Evolutionary conservation across 2,797 vertebrate genomes (phyloP).

Genomic region (Geotria australis): DNA sequence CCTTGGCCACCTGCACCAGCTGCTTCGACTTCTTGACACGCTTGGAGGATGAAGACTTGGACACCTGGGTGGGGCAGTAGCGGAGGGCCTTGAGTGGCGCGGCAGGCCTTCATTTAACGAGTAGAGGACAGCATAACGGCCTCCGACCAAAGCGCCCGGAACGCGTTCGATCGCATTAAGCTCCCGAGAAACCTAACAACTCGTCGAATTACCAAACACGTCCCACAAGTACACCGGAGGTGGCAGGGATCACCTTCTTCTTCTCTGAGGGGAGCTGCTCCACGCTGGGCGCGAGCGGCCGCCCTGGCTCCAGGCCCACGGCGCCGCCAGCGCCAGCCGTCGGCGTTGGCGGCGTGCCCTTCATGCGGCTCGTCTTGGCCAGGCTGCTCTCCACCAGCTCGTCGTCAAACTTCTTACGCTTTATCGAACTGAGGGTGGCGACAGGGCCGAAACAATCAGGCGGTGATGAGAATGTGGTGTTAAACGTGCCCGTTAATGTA

Average conservation of each 20-base stretch:
- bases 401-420: constrained; percentile 85
- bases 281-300: constrained; percentile 30
- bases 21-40: constrained; percentile 85
- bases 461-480: background rate
- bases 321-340: constrained; percentile 6
- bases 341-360: constrained; percentile 16
- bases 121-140: no score
- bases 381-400: constrained; percentile 84
- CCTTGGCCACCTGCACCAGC: constrained; percentile 64
- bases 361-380: constrained; percentile 66
- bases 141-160: no score
- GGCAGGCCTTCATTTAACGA: no score
- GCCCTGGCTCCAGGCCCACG: constrained; percentile 33
- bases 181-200: no score
- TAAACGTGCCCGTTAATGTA: background rate
- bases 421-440: constrained; percentile 38
- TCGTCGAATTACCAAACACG: no score
- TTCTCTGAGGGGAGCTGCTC: constrained; percentile 64
- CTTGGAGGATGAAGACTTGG: constrained; percentile 40
- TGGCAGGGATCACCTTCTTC: constrained; percentile 30
- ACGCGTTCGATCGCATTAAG: no score
- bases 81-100: background rate
- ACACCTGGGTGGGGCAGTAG: constrained; percentile 13
- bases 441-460: background rate
- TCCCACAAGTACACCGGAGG: no score